Evolutionary conservation across 2,797 vertebrate species (phyloP).

Genomic region (Anolis apletophallus): DNA sequence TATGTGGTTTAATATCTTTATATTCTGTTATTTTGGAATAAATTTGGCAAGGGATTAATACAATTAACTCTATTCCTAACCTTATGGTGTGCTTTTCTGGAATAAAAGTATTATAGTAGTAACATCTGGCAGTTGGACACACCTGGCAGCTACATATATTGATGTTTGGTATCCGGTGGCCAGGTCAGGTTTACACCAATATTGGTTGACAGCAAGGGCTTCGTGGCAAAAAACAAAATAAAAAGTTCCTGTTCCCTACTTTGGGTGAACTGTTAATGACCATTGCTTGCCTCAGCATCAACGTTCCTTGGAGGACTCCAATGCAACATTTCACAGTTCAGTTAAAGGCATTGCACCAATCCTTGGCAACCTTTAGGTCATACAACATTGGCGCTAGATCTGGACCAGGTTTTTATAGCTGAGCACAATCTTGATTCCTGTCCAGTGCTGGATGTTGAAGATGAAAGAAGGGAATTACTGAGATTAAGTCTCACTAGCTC

Average conservation of each 20-base stretch:
- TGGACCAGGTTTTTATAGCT: neutral
- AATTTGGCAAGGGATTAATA: neutral
- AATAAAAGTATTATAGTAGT: neutral
- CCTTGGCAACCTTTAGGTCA: constrained; percentile 2
- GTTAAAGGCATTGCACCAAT: neutral
- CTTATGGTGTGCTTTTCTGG: neutral
- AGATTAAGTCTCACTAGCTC: constrained; percentile 37
- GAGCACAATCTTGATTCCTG: constrained; percentile 12
- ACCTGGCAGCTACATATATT: neutral
- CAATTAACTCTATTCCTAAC: neutral
- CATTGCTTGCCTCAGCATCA: neutral
- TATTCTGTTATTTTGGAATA: neutral
- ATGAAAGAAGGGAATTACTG: constrained; percentile 39
- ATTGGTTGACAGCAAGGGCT: neutral
- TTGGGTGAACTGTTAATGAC: constrained; percentile 1
- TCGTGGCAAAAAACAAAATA: neutral
- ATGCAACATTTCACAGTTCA: neutral
- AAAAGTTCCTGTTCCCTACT: neutral
- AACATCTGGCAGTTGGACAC: constrained; percentile 1
- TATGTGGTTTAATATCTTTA: neutral
- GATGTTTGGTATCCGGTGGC: neutral
- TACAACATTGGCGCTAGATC: neutral
- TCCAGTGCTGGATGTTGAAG: constrained; percentile 43
- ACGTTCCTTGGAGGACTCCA: constrained; percentile 4
- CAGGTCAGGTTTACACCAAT: neutral